Evolutionary conservation across 2,113 vertebrate genomes (phyloP).

Genomic region (Coreoperca whiteheadi): DNA sequence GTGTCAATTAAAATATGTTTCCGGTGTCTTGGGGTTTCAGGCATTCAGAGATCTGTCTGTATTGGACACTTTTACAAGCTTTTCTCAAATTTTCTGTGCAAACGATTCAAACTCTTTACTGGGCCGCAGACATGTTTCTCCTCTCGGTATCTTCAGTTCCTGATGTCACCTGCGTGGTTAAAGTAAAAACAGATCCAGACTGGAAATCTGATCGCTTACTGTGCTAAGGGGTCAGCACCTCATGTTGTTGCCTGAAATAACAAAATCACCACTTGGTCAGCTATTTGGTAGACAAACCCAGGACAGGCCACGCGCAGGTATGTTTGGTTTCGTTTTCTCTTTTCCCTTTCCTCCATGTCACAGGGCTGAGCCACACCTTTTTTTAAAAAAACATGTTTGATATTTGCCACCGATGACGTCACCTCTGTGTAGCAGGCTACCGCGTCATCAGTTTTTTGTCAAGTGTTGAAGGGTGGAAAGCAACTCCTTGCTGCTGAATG

Average conservation of each 20-base stretch:
- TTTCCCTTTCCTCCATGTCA: neutral
- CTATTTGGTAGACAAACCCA: neutral
- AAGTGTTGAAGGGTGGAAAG: too few species aligned
- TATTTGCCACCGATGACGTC: too few species aligned
- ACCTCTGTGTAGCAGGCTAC: too few species aligned
- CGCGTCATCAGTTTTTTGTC: too few species aligned
- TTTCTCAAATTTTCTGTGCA: too few species aligned
- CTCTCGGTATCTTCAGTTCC: too few species aligned
- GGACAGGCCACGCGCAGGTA: rapidly evolving
- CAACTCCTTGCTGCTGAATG: too few species aligned
- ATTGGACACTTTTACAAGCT: too few species aligned
- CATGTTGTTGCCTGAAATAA: neutral
- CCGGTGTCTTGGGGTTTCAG: too few species aligned
- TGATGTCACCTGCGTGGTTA: neutral
- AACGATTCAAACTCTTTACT: neutral
- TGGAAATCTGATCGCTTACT: neutral
- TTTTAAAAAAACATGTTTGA: too few species aligned
- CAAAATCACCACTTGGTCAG: neutral
- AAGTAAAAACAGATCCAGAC: neutral
- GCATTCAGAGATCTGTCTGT: too few species aligned
- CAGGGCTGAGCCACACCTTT: neutral
- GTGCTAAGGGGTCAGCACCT: neutral
- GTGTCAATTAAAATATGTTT: too few species aligned
- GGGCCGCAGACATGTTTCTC: neutral
- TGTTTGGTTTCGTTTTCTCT: neutral